These are phyloP conservation scores for Pseudanteris insignis DNA, from an alignment of 2,888 invertebrate genomes.

Conservation along the genomic window DNA sequence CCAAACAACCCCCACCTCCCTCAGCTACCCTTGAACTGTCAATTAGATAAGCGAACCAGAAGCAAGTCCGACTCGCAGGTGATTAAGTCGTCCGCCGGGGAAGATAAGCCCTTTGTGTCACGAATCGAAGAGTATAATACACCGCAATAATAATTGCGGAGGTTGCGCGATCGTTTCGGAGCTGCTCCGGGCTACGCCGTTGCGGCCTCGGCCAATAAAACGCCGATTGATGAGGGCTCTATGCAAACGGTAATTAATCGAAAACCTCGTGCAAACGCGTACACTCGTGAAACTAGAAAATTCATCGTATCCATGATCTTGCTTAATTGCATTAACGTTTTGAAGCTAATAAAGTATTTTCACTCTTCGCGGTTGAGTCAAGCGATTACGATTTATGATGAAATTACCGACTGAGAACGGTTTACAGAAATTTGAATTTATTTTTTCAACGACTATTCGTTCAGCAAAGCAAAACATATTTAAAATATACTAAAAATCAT, in stretches of 20 bases:
- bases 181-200: constrained; percentile 36
- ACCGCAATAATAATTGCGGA: constrained; percentile 40
- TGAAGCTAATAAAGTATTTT: too few species aligned
- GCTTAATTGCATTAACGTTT: too few species aligned
- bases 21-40: constrained; percentile 46
- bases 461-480: too few species aligned
- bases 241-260: constrained; percentile 45
- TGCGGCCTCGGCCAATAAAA: constrained; percentile 38
- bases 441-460: too few species aligned
- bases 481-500: too few species aligned
- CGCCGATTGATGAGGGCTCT: constrained; percentile 42
- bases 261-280: constrained; percentile 33
- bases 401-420: too few species aligned
- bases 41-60: constrained; percentile 46
- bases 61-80: constrained; percentile 40
- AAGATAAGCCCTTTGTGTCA: constrained; percentile 46
- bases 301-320: too few species aligned
- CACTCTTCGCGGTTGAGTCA: too few species aligned
- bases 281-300: constrained; percentile 34
- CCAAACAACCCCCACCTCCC: too few species aligned
- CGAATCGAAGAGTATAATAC: constrained; percentile 42
- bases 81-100: constrained; percentile 46
- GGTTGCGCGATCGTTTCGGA: constrained; percentile 38
- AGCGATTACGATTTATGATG: too few species aligned
- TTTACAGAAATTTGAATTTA: too few species aligned